Base-by-base conservation (phyloP, 2,797 vertebrate genomes). In the Synanceia verrucosa region DNA sequence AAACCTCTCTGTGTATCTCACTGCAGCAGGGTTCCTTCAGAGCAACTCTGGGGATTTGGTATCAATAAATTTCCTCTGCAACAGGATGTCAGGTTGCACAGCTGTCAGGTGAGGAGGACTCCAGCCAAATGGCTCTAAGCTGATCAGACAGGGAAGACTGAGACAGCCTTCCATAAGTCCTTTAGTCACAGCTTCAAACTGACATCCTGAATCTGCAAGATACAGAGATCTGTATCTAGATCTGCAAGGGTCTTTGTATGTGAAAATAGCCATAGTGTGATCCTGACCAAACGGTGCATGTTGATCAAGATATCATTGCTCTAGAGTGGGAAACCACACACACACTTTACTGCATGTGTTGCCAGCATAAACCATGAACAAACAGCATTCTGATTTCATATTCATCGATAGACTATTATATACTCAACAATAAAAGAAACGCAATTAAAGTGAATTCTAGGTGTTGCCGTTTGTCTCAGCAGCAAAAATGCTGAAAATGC, bases 41-140 rank as follows among this genome's bases (percentile, higher is more conserved):
- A 37, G n/a, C 2, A 13, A 43, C 53, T 24, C 8, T 3, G n/a
- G 64, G 37, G 59, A 41, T 55, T 56, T 59, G 13, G 26, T 10
- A 18, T 57, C 43, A 59, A 63, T 47, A 62, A 44, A 57, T 44
- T 52, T 19, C 9, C 29, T 11, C 5, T 46, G 29, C 16, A 55
- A 67, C 39, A 64, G 39, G 47, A 53, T 59, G 53, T 48, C 39
- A 52, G 11, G 24, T 41, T 50, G 60, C 53, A 52, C 52, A 70
- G 73, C 65, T 69, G 65, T 76, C 36, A 76, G 62, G 28, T 67
- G 71, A 59, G 18, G 9, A 34, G 19, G 24, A 48, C 16, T 9
- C 26, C 46, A 50, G 53, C 57, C 41, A 55, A 48, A 39, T 19
- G 16, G 18, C 24, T 67, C 19, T 7, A 4, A 58, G 33, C 23